phyloP scores from a whole-genome alignment of 2,888 invertebrate species.

The Melangyna quadrimaculata region DNA sequence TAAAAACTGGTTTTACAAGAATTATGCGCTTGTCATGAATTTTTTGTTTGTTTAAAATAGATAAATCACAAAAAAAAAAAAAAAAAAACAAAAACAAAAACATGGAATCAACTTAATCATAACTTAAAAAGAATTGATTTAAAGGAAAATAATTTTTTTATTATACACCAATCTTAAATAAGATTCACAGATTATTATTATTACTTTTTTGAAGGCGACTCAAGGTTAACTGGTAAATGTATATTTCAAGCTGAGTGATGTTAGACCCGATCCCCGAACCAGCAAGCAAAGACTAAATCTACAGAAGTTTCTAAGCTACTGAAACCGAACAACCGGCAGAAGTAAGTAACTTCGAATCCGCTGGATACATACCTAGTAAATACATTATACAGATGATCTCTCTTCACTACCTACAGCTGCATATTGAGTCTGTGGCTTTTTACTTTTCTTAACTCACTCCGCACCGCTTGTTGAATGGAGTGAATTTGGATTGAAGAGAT shows the following conservation, averaged over 20 bases:
- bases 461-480: slow-evolving; percentile 35
- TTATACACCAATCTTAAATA: slow-evolving; percentile 38
- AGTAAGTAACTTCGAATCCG: slow-evolving; percentile 24
- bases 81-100: slow-evolving; percentile 16
- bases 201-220: slow-evolving; percentile 32
- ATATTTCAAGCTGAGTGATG: slow-evolving; percentile 45
- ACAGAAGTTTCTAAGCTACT: not conserved
- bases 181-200: not conserved
- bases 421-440: slow-evolving; percentile 42
- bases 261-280: slow-evolving; percentile 25
- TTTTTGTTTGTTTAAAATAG: not conserved
- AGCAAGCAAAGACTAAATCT: slow-evolving; percentile 13
- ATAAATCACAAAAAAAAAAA: slow-evolving; percentile 34
- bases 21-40: slow-evolving; percentile 41
- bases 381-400: slow-evolving; percentile 63
- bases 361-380: too few relatives aligned
- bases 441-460: slow-evolving; percentile 37
- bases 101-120: not conserved
- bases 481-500: slow-evolving; percentile 32
- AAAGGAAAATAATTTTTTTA: not conserved
- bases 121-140: not conserved
- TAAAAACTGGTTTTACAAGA: slow-evolving; percentile 58
- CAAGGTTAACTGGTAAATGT: slow-evolving; percentile 38
- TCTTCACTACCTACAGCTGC: not conserved
- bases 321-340: slow-evolving; percentile 38